phyloP scores from a whole-genome alignment of 2,888 invertebrate genomes.

The Apotomis capreana region DNA sequence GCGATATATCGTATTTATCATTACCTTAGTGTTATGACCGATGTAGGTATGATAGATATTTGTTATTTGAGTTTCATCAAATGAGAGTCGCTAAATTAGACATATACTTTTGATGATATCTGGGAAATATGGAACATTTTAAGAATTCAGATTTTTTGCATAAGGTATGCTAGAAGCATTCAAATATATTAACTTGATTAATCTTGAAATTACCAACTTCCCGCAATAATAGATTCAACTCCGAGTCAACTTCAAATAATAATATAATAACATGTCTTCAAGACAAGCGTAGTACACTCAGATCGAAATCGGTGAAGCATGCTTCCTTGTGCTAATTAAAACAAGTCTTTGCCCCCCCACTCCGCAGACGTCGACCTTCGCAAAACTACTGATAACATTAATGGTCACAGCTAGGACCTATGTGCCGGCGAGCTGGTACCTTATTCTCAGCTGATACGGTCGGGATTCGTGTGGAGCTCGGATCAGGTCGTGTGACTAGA shows the following conservation, averaged over 20 bases:
- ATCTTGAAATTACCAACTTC: too few relatives aligned
- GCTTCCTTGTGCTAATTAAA: constrained; percentile 76
- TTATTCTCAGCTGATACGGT: background rate
- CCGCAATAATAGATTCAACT: background rate
- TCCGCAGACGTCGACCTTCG: constrained; percentile 46
- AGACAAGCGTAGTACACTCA: constrained; percentile 32
- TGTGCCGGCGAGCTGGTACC: background rate
- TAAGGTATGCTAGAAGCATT: too few relatives aligned
- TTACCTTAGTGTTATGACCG: too few relatives aligned
- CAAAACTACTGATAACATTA: constrained; percentile 58
- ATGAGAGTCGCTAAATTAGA: too few relatives aligned
- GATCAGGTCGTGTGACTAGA: constrained; percentile 29
- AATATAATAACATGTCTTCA: constrained; percentile 37
- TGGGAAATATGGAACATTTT: too few relatives aligned
- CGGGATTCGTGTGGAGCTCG: background rate
- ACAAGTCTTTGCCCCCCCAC: constrained; percentile 53
- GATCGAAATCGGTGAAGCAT: constrained; percentile 69
- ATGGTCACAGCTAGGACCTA: constrained; percentile 42
- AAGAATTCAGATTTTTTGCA: too few relatives aligned
- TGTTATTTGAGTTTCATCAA: too few relatives aligned
- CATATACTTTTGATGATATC: too few relatives aligned
- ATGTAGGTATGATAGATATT: too few relatives aligned
- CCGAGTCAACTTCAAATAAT: constrained; percentile 18
- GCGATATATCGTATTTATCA: too few relatives aligned
- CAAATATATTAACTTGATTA: too few relatives aligned